Conservation (phyloP, 2,797 vertebrate species). For the Tapera naevia region DNA sequence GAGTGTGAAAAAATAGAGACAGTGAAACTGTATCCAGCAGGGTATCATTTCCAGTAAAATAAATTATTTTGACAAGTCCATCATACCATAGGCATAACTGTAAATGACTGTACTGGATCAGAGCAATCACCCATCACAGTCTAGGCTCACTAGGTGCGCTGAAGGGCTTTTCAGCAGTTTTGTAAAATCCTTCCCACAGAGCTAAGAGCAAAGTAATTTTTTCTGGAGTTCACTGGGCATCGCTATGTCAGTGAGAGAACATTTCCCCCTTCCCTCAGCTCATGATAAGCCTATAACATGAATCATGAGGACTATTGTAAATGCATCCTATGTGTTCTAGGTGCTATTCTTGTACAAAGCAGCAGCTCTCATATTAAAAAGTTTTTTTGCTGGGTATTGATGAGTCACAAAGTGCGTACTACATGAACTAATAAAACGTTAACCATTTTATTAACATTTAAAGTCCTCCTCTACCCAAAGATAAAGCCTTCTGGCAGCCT, state of each 20-base stretch:
- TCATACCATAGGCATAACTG: neutral
- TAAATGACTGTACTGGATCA: neutral
- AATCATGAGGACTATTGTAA: neutral
- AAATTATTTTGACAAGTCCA: neutral
- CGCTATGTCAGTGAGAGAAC: neutral
- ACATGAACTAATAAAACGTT: neutral
- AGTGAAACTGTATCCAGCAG: neutral
- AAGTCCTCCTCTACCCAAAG: neutral
- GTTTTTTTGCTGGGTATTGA: neutral
- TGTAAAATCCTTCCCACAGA: neutral
- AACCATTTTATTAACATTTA: neutral
- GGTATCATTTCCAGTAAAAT: neutral
- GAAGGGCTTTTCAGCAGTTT: neutral
- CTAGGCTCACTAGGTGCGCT: neutral
- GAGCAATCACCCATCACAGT: neutral
- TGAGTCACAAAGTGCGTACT: neutral
- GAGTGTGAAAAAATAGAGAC: neutral
- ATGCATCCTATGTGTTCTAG: neutral
- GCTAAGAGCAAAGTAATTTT: neutral
- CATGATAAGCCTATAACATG: neutral
- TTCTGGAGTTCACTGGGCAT: neutral
- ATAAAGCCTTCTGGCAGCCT: neutral
- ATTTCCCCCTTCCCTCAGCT: neutral
- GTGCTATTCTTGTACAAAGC: neutral
- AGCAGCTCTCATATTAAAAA: neutral